Conservation (phyloP, 2,888 invertebrate genomes). For the Strigamia transsilvanica region DNA sequence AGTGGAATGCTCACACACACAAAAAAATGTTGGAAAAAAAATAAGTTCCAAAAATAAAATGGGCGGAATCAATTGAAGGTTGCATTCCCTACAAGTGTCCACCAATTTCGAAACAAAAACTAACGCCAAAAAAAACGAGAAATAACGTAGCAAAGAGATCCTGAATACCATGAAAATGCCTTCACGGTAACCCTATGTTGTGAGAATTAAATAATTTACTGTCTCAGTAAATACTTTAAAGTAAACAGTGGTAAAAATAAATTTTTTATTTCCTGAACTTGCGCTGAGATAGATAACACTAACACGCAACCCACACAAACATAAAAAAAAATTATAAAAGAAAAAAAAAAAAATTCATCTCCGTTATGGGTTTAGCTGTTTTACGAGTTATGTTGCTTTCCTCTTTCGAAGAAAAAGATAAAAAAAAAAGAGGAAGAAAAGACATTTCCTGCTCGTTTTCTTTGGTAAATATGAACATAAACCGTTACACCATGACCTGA, state of each 20-base stretch:
- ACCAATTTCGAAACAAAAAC: background rate
- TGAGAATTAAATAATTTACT: no score
- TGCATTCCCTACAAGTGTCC: background rate
- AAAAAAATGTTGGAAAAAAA: background rate
- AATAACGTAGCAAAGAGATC: no score
- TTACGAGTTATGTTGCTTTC: constrained; percentile 10
- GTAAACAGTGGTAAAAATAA: no score
- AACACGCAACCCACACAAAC: background rate
- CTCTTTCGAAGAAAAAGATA: background rate
- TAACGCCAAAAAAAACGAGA: no score
- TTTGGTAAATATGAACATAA: constrained; percentile 47
- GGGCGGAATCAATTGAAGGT: no score
- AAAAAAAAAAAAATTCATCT: background rate
- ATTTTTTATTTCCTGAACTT: background rate
- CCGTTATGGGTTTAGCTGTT: background rate
- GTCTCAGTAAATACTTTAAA: no score
- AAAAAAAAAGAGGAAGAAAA: background rate
- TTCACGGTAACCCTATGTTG: no score
- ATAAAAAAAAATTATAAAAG: background rate
- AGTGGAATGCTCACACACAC: background rate
- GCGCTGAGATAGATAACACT: background rate
- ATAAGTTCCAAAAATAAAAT: background rate
- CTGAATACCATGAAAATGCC: no score
- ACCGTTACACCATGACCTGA: constrained; percentile 26
- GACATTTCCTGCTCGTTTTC: constrained; percentile 28